These are phyloP conservation scores for Chloromyia formosa DNA, from an alignment of 2,888 invertebrate species.

Conservation along the genomic window DNA sequence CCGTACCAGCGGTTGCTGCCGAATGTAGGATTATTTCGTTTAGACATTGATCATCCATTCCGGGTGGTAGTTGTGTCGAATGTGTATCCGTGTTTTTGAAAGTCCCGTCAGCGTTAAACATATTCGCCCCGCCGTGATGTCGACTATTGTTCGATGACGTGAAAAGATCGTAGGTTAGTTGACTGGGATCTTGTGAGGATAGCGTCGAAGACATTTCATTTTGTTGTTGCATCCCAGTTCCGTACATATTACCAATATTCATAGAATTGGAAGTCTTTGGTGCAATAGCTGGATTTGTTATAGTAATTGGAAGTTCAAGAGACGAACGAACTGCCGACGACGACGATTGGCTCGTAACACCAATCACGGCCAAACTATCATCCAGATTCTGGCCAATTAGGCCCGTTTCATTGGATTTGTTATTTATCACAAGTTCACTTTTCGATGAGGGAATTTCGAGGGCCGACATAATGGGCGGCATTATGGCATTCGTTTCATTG, in stretches of 20 bases:
- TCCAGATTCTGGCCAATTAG: slow-evolving; percentile 61
- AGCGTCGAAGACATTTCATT: slow-evolving; percentile 49
- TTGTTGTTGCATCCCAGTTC: slow-evolving; percentile 44
- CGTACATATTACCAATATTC: slow-evolving; percentile 50
- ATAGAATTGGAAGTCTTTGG: slow-evolving; percentile 58
- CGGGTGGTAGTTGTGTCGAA: background rate
- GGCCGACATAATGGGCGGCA: slow-evolving; percentile 83
- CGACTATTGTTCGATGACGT: slow-evolving; percentile 41
- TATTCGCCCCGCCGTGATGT: slow-evolving; percentile 17
- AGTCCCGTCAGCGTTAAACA: slow-evolving; percentile 22
- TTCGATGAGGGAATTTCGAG: slow-evolving; percentile 72
- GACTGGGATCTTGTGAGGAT: slow-evolving; percentile 33
- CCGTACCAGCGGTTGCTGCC: background rate
- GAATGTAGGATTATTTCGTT: slow-evolving; percentile 36
- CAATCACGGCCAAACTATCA: slow-evolving; percentile 69
- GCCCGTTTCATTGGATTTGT: slow-evolving; percentile 54
- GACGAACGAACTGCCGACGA: slow-evolving; percentile 72
- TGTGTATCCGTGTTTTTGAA: background rate
- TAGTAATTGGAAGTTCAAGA: slow-evolving; percentile 78
- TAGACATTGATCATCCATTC: slow-evolving; percentile 19
- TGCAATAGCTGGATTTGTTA: slow-evolving; percentile 78
- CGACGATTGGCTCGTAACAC: slow-evolving; percentile 65
- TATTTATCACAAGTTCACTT: slow-evolving; percentile 49
- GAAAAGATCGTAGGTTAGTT: slow-evolving; percentile 42
- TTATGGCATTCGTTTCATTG: slow-evolving; percentile 77